Evolutionary conservation across 1,140 invertebrate genomes (phyloP).

Genomic region (Pogonognathellus flavescens): DNA sequence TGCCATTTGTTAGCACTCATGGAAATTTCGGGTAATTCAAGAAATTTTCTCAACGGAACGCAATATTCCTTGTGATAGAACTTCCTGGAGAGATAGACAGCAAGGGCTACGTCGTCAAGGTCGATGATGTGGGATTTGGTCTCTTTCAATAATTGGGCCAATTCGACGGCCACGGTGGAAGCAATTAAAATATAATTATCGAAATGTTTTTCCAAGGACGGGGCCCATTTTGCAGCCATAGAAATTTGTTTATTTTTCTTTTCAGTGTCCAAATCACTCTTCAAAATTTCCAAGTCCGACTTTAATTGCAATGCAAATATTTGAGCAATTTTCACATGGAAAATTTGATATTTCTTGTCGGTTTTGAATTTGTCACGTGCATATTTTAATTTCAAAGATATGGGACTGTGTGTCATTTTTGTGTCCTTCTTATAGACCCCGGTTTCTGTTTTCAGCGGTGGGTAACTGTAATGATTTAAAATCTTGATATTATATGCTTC

Average conservation of each 20-base stretch:
- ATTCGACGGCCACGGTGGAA: constrained; percentile 55
- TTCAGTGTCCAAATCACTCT: background rate
- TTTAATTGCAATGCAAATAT: constrained; percentile 57
- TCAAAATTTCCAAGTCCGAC: constrained; percentile 25
- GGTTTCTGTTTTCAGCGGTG: background rate
- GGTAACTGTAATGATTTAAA: background rate
- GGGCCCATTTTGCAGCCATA: constrained; percentile 64
- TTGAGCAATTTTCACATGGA: constrained; percentile 57
- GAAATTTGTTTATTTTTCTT: constrained; percentile 52
- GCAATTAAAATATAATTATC: constrained; percentile 60
- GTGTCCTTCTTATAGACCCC: background rate
- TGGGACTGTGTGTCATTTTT: background rate
- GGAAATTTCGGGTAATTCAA: constrained; percentile 56
- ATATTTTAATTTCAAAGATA: background rate
- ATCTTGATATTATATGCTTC: constrained; percentile 38
- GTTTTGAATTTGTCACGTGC: constrained; percentile 54
- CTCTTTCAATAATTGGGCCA: constrained; percentile 15
- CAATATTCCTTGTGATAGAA: constrained; percentile 62
- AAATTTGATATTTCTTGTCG: constrained; percentile 53
- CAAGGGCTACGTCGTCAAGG: constrained; percentile 19
- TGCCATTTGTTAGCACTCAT: constrained; percentile 61
- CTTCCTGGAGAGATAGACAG: constrained; percentile 54
- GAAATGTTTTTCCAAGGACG: constrained; percentile 61
- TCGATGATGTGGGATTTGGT: background rate
- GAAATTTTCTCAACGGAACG: constrained; percentile 52